A percentile compares a stretch with the other conserved stretches of the same genome.
phyloP scores from a whole-genome alignment of 2,888 invertebrate species.

The Aleiodes alternator region DNA sequence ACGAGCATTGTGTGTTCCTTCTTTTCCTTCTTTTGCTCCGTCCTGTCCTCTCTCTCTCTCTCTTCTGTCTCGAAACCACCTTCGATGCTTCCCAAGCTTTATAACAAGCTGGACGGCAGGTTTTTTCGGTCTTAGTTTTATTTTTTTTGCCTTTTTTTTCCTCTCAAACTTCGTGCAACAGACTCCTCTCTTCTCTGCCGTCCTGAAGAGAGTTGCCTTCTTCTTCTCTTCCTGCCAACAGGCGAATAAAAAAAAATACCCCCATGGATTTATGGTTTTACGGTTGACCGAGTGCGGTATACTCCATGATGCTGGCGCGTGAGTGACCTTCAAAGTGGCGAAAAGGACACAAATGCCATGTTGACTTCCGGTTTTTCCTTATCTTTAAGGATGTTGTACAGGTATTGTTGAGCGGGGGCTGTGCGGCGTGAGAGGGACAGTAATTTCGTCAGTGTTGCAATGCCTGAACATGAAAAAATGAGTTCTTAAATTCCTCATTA shows the following conservation, averaged over 20 bases:
- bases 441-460: too few relatives aligned
- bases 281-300: constrained; percentile 74
- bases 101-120: constrained; percentile 69
- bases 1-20: constrained; percentile 72
- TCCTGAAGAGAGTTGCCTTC: constrained; percentile 12
- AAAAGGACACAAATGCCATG: constrained; percentile 20
- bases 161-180: constrained; percentile 34
- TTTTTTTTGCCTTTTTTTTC: constrained; percentile 57
- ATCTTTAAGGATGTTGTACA: too few relatives aligned
- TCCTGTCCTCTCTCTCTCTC: not conserved
- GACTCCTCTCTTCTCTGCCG: constrained; percentile 38
- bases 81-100: constrained; percentile 54
- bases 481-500: too few relatives aligned
- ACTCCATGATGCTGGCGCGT: constrained; percentile 57
- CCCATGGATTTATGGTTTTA: constrained; percentile 70
- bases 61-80: constrained; percentile 52
- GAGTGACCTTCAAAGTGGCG: constrained; percentile 64
- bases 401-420: too few relatives aligned
- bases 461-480: too few relatives aligned
- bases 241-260: constrained; percentile 64
- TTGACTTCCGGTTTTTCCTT: constrained; percentile 31
- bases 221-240: constrained; percentile 45
- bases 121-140: constrained; percentile 51
- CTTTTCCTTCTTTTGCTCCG: constrained; percentile 49
- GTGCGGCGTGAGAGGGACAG: too few relatives aligned